phyloP scores from a whole-genome alignment of 2,113 vertebrate genomes.

The Oplegnathus fasciatus region DNA sequence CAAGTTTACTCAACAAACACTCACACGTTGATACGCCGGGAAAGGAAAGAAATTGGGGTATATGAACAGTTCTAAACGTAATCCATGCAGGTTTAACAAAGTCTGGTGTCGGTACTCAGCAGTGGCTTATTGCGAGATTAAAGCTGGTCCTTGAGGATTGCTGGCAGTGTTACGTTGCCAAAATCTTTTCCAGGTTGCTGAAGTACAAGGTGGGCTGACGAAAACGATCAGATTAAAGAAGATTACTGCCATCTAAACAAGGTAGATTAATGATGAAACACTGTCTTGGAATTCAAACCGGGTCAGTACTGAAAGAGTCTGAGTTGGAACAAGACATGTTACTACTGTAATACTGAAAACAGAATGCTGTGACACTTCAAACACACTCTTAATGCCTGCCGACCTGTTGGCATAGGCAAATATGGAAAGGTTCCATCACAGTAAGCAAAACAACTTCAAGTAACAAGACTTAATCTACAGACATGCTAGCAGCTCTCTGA shows the following conservation, averaged over 20 bases:
- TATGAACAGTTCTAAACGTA: slow-evolving; percentile 6
- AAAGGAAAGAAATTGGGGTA: not conserved
- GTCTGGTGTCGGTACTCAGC: slow-evolving; percentile 3
- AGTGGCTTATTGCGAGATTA: slow-evolving; percentile 43
- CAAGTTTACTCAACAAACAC: slow-evolving; percentile 2
- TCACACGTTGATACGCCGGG: too few species aligned
- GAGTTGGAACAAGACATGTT: not conserved
- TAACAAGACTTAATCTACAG: not conserved
- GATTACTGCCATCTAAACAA: slow-evolving; percentile 15
- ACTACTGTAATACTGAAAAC: not conserved
- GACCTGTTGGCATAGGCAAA: not conserved
- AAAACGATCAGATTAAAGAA: slow-evolving; percentile 15
- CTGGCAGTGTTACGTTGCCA: not conserved
- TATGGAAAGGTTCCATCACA: not conserved
- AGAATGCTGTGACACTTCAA: not conserved
- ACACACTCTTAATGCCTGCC: not conserved
- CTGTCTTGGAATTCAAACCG: not conserved
- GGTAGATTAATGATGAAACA: not conserved
- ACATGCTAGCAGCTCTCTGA: not conserved
- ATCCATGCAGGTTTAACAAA: slow-evolving; percentile 20
- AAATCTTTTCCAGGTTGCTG: slow-evolving; percentile 12
- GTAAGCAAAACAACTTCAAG: not conserved
- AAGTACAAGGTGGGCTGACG: slow-evolving; percentile 28
- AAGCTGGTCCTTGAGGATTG: slow-evolving; percentile 23
- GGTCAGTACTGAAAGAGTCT: not conserved